Base-by-base conservation (phyloP, 2,888 invertebrate species). In the Eutolmus rufibarbis region DNA sequence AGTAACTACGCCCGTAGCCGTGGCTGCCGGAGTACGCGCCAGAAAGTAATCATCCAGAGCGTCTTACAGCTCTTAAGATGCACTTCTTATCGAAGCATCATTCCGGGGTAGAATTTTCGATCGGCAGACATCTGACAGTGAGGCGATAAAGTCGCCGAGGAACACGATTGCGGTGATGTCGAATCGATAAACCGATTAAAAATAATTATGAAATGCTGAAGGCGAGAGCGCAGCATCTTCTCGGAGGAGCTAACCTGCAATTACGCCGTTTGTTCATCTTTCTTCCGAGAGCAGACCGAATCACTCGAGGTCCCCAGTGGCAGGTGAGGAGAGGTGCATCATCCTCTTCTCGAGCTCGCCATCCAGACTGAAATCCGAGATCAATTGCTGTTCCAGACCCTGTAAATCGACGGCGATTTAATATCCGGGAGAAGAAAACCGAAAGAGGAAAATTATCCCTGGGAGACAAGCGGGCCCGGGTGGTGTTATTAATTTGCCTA, bases 131-230 rank as follows among this genome's bases (percentile, higher is more conserved):
- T 56, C 37, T 23, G 57, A 37, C 34, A 57, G 57, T 37, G 66
- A 57, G 37, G 37, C 56, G 37, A 82, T 82, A 82, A 66, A 82
- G 82, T 57, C 57, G 37, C 37, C 57, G 66, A 16, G 82, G 34
- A 28, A 57, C 82, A 66, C 56, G 82, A 82, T 57, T 16, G 57
- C 51, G 28, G 34, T 37, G 66, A 57, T 66, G 82, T 57, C 7
- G 57, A 82, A 82, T 57, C 82, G 82, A 57, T 82, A 82, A 82
- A 82, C 82, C 82, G 82, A 82, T 82, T 82, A 82, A 82, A 82
- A 82, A 82, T 82, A 82, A 82, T 82, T 82, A 82, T 82, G 82
- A 82, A 57, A 82, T 66, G 82, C 82, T 82, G 23, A 82, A 19
- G 82, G 82, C 82, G 28, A 34, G 28, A 28, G 28, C 1, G 28